Base-by-base conservation (phyloP, 2,113 vertebrate genomes). In the Hirundichthys speculiger region DNA sequence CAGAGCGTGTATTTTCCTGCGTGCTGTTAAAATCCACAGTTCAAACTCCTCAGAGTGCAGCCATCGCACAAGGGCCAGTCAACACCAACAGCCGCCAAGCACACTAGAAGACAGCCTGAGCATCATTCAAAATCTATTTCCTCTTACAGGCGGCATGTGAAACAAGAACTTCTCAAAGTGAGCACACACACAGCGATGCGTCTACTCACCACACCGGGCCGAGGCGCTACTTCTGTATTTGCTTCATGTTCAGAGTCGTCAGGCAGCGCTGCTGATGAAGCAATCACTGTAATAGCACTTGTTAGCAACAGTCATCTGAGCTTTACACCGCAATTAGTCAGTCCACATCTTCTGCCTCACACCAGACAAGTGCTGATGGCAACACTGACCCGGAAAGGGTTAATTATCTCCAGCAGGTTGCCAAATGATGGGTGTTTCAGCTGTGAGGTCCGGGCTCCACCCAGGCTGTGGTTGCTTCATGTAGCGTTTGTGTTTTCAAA, bases 71-170 rank as follows among this genome's bases (percentile, higher is more conserved):
- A 12, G 7, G 61, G 30, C 42, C 25, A 16, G 14, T 61, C 56
- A 19, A 41, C 64, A 38, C 34, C 55, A 40, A 41, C 49, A 72
- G 69, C 61, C 80, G 52, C 62, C 55, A 56, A 58, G n/a, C 21
- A 9, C 48, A 60, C 73, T 79, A 70, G 42, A 65, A 72, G 72
- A 82, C 70, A 60, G 74, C 72, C 70, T 73, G 42, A n/a, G 46
- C 39, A 64, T 43, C 67, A 70, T 73, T 77, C 49, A 75, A 73
- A 65, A 42, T 0, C 46, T 69, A 91, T 89, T 93, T 93, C 92
- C 92, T 92, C 75, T 86, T 79, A 49, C 79, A 64, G 30, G 15
- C 22, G 27, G 5, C 64, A 69, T 64, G 52, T 75, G 75, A 92
- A 89, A 92, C 77, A 73, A 90, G 88, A 89, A 89, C 69, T 86